phyloP scores from a whole-genome alignment of 1,140 invertebrate genomes.

The Heliconius nattereri region DNA sequence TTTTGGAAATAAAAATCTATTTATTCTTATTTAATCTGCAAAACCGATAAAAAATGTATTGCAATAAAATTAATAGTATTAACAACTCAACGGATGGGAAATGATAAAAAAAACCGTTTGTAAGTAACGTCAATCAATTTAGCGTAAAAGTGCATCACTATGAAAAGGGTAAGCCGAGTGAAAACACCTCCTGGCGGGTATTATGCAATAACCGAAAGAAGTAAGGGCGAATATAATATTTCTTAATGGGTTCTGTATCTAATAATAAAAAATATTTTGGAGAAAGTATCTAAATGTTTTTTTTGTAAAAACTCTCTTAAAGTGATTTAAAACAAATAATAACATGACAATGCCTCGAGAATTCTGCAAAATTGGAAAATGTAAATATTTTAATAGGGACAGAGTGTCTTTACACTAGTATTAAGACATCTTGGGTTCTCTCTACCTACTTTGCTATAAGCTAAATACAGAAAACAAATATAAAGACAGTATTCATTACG shows the following conservation, averaged over 20 bases:
- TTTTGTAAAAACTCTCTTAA: background rate
- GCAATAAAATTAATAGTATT: slow-evolving; percentile 20
- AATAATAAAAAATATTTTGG: background rate
- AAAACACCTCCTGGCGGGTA: slow-evolving; percentile 23
- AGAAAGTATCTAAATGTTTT: background rate
- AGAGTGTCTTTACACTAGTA: background rate
- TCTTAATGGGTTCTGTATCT: slow-evolving; percentile 12
- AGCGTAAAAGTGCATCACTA: slow-evolving; percentile 32
- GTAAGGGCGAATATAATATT: background rate
- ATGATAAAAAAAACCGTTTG: slow-evolving; percentile 17
- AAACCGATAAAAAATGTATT: slow-evolving; percentile 13
- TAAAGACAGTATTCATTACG: background rate
- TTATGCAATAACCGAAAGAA: slow-evolving; percentile 18
- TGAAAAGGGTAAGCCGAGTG: slow-evolving; percentile 28
- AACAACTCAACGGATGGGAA: slow-evolving; percentile 3
- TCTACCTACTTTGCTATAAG: background rate
- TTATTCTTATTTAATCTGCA: background rate
- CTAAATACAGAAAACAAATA: no score
- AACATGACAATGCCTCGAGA: no score
- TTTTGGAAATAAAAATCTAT: background rate
- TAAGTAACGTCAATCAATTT: slow-evolving; percentile 31
- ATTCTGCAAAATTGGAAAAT: no score
- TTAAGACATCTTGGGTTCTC: no score
- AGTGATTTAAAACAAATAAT: no score
- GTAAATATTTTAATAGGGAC: no score